Base-by-base conservation (phyloP, 2,888 invertebrate genomes). In the Salticus scenicus region DNA sequence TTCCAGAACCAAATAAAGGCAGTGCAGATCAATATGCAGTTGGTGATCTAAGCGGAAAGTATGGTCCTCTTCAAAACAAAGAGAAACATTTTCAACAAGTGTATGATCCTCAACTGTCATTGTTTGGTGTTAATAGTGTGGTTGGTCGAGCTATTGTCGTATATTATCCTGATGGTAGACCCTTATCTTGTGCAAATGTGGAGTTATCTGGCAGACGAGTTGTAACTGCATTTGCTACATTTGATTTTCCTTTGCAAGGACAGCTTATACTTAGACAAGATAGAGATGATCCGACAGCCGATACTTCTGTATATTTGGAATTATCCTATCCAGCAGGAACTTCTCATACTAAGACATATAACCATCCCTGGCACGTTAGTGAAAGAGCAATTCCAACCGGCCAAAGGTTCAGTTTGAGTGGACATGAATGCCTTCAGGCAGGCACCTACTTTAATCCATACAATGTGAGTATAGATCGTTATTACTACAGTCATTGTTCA, bases 21-120 rank as follows among this genome's bases (percentile, higher is more conserved):
- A 96, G 96, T 0, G 96, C 96, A 90, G 97, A 98, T 91, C 96
- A 96, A 91, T 98, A 97, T 90, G 94, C 96, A 0, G 92, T 97
- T 2, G 98, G 98, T 0, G 97, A 98, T 90, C 92, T 98, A 17
- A 95, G 96, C 77, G 97, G 97, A 27, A 98, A 98, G 91, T 94
- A 91, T 85, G 91, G 91, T 17, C 85, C 89, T 10, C 86, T 91
- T n/a, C 70, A 80, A 4, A 63, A 84, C 17, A 74, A 77, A 12
- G 83, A 87, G 41, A 81, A 87, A 57, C 83, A 84, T 64, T 83
- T 84, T 64, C 77, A 88, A 31, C 87, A 87, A 73, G 83, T 88
- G 17, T 86, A 83, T 94, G 98, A 98, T 90, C 93, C 94, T 1
- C 97, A 94, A 91, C 92, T 98, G 69, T 97, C 97, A 0, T 92